Evolutionary conservation across 2,113 vertebrate genomes (phyloP), one percentile per base, ranked within the genome.

Genomic region (Sciurus niger): DNA sequence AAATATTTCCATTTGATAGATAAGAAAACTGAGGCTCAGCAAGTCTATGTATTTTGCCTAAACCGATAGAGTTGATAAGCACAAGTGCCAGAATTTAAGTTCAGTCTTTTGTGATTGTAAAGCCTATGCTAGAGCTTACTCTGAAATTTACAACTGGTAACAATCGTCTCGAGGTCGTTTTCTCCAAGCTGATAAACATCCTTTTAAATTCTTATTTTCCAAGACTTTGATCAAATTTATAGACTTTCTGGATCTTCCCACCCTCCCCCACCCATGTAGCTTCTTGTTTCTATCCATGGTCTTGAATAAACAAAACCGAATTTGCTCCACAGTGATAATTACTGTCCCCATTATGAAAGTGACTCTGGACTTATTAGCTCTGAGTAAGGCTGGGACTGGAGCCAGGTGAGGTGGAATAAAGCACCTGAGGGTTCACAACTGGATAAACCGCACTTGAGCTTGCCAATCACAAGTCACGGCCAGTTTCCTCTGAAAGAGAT

Each of bases 281-380:
- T 70, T 37, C 34, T 84, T 63, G 12, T 96, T 86, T 90, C 58
- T 34, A 9, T 24, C 73, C 73, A 30, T 11, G n/a, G 34, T 84
- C 18, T 32, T 88, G 67, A 84, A 84, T 74, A 87, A 93, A 82
- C 76, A 93, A 84, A 94, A 82, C 60, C 65, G 60, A n/a, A 77
- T 79, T 87, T 55, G 30, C 37, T 84, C 17, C 51, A 55, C 32
- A 10, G 79, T 92, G 68, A 78, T n/a, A 96, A 48, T 88, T 84
- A 80, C 14, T 60, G 51, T 85, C 73, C 92, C 68, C 4, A 11
- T 86, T 55, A 58, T 43, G 55, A 76, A 87, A 58, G 10, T 5
- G 51, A n/a, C 78, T 92, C 48, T 92, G 32, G 48, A 34, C 32
- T 34, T 87, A 34, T 13, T 80, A 84, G 68, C 68, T 37, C 32